Percentiles rank a stretch among this genome's conserved stretches.
These are phyloP conservation scores for Poecilia latipinna DNA, from an alignment of 2,113 vertebrate genomes.

Conservation along the genomic window DNA sequence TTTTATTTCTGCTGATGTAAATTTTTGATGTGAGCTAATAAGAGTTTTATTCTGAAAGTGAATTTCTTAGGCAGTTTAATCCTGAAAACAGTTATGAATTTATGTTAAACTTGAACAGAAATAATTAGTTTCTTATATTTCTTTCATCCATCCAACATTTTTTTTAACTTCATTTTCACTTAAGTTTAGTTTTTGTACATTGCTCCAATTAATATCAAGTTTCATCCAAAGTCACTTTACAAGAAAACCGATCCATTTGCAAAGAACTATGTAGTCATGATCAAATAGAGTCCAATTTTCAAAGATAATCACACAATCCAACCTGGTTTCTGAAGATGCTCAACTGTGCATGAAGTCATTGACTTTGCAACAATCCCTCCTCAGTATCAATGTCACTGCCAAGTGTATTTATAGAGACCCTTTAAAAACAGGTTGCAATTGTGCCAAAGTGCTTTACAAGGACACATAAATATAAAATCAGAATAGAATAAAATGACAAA, in stretches of 20 bases:
- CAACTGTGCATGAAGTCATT: not conserved
- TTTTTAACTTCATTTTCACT: not conserved
- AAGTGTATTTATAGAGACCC: no score
- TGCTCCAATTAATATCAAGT: no score
- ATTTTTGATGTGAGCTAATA: not conserved
- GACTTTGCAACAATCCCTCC: not conserved
- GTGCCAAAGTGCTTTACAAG: no score
- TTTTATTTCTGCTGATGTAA: not conserved
- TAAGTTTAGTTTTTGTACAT: not conserved
- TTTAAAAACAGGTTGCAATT: no score
- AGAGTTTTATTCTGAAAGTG: not conserved
- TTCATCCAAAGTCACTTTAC: no score
- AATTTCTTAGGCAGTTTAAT: not conserved
- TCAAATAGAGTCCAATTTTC: no score
- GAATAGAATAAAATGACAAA: no score
- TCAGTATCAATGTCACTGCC: not conserved
- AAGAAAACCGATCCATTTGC: not conserved
- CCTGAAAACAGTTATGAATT: not conserved
- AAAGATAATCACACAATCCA: not conserved
- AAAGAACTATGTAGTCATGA: not conserved
- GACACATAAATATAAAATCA: no score
- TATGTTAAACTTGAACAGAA: not conserved
- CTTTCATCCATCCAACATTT: not conserved
- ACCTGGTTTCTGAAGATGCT: not conserved
- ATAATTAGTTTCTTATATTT: not conserved